These are phyloP conservation scores for Euthynnus affinis DNA, from an alignment of 2,797 vertebrate species.

Conservation along the genomic window DNA sequence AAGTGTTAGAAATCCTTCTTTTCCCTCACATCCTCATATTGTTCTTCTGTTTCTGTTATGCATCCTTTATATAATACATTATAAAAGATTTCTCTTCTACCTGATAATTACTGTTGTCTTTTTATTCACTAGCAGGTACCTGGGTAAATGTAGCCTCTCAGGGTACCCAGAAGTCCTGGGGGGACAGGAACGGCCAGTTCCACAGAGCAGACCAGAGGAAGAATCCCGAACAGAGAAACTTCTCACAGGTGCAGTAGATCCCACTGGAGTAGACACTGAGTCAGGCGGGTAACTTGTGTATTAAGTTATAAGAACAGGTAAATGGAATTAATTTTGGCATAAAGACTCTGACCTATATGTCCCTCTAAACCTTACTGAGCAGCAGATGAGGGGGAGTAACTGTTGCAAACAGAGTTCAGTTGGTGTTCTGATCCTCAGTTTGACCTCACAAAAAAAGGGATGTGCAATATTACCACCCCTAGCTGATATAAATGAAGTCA, in stretches of 20 bases:
- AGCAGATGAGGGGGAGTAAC: not conserved
- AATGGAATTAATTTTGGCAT: no score
- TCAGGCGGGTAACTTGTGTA: not conserved
- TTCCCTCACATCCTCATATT: not conserved
- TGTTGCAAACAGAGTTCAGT: no score
- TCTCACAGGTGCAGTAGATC: slow-evolving; percentile 86
- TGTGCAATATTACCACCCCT: not conserved
- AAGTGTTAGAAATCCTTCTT: not conserved
- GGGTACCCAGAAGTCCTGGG: slow-evolving; percentile 91
- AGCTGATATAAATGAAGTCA: not conserved
- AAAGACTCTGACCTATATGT: not conserved
- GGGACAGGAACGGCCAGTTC: slow-evolving; percentile 89
- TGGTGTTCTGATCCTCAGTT: not conserved
- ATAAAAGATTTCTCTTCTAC: not conserved
- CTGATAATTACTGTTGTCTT: not conserved
- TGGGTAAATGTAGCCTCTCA: slow-evolving; percentile 94
- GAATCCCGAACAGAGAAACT: slow-evolving; percentile 89
- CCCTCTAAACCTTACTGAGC: not conserved
- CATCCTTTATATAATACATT: not conserved
- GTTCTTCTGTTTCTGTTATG: not conserved
- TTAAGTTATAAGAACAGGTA: not conserved
- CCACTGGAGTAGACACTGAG: not conserved
- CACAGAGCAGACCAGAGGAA: slow-evolving; percentile 89
- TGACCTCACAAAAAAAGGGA: not conserved
- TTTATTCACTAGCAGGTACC: slow-evolving; percentile 79